Evolutionary conservation across 2,888 invertebrate genomes (phyloP), one percentile per base, ranked within the genome.

Genomic region (Polymixis lichenea): DNA sequence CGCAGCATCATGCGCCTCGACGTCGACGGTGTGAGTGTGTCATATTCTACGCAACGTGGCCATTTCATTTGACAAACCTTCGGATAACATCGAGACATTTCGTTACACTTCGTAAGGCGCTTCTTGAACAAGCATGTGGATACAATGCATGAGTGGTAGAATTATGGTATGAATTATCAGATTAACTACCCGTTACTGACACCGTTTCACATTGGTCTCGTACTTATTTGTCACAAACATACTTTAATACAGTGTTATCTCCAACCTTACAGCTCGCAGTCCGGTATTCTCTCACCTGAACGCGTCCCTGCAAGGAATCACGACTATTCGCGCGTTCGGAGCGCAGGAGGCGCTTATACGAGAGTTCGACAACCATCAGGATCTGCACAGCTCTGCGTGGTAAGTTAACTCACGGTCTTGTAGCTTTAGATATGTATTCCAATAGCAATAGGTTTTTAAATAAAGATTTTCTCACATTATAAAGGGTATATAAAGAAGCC

Each of bases 201-300:
- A 28, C 25, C 15, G 25, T 46, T 43, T 68, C 19, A 68, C 0
- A 25, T 60, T 56, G 58, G 25, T 38, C 43, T 46, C 19, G 5
- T 19, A 58, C 19, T 38, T 67, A 38, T 68, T 68, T 56, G 1
- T 38, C n/a, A 32, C n/a, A 2, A 55, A 17, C n/a, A 15, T 46
- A 72, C 55, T 56, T 15, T 13, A 72, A 72, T 55, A 28, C 15
- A 46, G 9, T 73, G 67, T 9, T 67, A n/a, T 13, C 17, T 11
- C 75, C 78, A 38, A 73, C 67, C 91, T 91, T 64, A 62, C 95
- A 98, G 98, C 99, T 83, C 98, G 99, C 78, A 99, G 99, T 89
- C 99, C 99, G 0, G 98, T 99, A n/a, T 99, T 99, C 95, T 98
- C 98, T 4, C 99, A 99, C 91, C 95, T 99, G 89, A 98, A 98